A percentile compares a stretch with the other conserved stretches of the same genome.
Conservation (phyloP, 2,113 vertebrate genomes). For the Uropsilus gracilis region DNA sequence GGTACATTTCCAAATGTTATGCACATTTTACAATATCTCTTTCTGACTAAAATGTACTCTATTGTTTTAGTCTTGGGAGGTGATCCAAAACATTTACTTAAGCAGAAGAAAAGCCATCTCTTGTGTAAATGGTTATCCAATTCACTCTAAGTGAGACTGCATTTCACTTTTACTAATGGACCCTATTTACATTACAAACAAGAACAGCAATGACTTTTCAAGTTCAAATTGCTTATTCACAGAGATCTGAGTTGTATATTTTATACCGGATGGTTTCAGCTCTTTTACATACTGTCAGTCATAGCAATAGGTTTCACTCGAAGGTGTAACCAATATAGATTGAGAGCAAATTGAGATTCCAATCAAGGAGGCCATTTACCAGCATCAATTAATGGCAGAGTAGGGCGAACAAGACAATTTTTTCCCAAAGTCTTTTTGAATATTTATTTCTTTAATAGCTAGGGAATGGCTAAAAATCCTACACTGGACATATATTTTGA, state of each 20-base stretch:
- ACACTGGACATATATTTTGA: conserved; percentile 43
- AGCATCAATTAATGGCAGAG: neutral
- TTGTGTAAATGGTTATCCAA: conserved; percentile 66
- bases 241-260: conserved; percentile 44
- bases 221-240: conserved; percentile 60
- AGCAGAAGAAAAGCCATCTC: conserved; percentile 68
- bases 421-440: conserved; percentile 16
- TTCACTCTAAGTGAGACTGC: neutral
- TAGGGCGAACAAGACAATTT: neutral
- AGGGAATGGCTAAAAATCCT: conserved; percentile 53
- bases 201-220: conserved; percentile 56
- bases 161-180: conserved; percentile 73
- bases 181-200: conserved; percentile 77
- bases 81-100: conserved; percentile 66
- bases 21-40: neutral
- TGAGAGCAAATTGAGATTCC: conserved; percentile 38
- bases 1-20: conserved; percentile 62
- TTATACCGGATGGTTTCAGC: conserved; percentile 21
- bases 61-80: conserved; percentile 59
- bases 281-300: conserved; percentile 56
- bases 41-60: conserved; percentile 45
- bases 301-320: neutral
- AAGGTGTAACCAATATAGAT: neutral
- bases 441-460: neutral
- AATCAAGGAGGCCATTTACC: neutral